phyloP scores from a whole-genome alignment of 2,888 invertebrate species.

The Trypoxylon attenuatum region DNA sequence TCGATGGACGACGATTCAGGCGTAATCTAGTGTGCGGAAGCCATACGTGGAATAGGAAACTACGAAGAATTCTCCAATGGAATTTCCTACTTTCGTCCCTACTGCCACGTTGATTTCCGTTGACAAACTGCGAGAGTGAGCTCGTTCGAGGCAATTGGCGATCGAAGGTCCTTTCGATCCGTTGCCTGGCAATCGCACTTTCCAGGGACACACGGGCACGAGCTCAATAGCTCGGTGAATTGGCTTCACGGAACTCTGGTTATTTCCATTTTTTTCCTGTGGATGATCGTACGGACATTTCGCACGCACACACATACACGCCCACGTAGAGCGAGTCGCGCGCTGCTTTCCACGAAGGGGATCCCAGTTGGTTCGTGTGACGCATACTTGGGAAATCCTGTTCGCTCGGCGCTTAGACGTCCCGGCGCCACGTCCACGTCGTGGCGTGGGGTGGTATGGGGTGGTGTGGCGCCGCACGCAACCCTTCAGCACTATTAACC shows the following conservation, averaged over 20 bases:
- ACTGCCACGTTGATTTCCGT: slow-evolving; percentile 31
- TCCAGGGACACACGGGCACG: slow-evolving; percentile 14
- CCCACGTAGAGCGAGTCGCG: neutral
- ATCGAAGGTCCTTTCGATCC: slow-evolving; percentile 29
- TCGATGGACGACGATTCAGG: neutral
- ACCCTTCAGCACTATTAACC: slow-evolving; percentile 65
- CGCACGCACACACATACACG: neutral
- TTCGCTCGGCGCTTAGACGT: slow-evolving; percentile 67
- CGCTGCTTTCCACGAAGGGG: slow-evolving; percentile 8
- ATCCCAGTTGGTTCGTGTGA: no score
- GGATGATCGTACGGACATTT: no score
- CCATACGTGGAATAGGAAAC: neutral
- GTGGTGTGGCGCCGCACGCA: slow-evolving; percentile 73
- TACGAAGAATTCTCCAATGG: slow-evolving; percentile 16
- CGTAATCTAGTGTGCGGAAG: neutral
- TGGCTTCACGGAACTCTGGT: slow-evolving; percentile 31
- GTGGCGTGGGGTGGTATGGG: no score
- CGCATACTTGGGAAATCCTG: slow-evolving; percentile 53
- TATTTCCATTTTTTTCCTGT: slow-evolving; percentile 14
- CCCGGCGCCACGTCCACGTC: slow-evolving; percentile 70
- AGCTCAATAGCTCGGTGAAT: slow-evolving; percentile 35
- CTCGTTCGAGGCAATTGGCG: slow-evolving; percentile 42
- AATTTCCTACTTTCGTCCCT: slow-evolving; percentile 8
- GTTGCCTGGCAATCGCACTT: slow-evolving; percentile 18
- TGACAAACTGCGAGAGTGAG: slow-evolving; percentile 37